Conservation (phyloP, 2,113 vertebrate species). For the Chloroceryle aenea region DNA sequence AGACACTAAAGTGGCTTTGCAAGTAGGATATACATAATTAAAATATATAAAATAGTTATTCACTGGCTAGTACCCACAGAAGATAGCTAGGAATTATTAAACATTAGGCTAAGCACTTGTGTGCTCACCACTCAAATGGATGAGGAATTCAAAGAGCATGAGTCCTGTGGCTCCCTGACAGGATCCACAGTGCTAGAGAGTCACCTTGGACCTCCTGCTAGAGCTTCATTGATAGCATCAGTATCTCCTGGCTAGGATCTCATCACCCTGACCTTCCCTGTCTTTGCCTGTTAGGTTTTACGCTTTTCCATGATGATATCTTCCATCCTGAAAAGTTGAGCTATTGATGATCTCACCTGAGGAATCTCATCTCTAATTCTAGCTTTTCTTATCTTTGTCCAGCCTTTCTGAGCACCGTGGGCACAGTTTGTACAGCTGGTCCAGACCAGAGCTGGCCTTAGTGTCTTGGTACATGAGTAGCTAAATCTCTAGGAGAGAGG, state of each 20-base stretch:
- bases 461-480: background rate
- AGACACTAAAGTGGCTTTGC: background rate
- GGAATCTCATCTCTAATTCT: background rate
- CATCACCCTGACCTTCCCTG: background rate
- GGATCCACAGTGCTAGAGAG: background rate
- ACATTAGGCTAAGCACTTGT: background rate
- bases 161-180: background rate
- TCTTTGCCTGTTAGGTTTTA: background rate
- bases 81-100: background rate
- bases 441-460: background rate
- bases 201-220: rapidly evolving
- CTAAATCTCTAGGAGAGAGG: background rate
- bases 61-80: background rate
- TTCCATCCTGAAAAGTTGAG: background rate
- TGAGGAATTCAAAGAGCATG: background rate
- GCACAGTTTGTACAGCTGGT: background rate
- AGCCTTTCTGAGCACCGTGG: background rate
- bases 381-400: background rate
- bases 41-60: background rate
- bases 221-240: background rate
- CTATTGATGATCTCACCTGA: background rate
- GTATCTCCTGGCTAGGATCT: background rate
- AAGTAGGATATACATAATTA: background rate
- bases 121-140: background rate
- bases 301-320: background rate